These are phyloP conservation scores for Sus cebifrons DNA, from an alignment of 2,797 vertebrate genomes.

Conservation along the genomic window DNA sequence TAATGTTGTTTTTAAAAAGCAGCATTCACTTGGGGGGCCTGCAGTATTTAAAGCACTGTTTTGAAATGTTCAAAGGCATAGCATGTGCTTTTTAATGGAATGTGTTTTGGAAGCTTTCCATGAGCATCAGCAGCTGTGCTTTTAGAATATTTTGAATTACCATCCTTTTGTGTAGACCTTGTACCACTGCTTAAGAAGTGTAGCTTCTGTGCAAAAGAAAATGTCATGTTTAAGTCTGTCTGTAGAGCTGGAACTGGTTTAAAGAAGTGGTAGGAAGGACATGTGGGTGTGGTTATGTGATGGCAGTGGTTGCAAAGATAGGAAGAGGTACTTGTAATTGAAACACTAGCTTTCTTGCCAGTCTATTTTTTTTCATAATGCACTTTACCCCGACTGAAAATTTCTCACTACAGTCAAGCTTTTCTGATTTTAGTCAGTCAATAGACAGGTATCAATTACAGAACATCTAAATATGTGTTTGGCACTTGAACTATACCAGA, in stretches of 20 bases:
- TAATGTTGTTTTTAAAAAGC: constrained; percentile 70
- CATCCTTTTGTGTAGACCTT: constrained; percentile 67
- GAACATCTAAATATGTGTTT: neutral
- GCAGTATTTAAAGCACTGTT: constrained; percentile 81
- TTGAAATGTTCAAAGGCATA: constrained; percentile 80
- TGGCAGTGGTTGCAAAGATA: constrained; percentile 40
- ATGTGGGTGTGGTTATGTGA: neutral
- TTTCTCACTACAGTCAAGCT: constrained; percentile 7
- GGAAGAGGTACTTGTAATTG: neutral
- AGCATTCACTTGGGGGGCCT: constrained; percentile 68
- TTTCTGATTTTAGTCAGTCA: constrained; percentile 35
- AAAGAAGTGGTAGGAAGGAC: constrained; percentile 47
- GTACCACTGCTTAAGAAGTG: constrained; percentile 73
- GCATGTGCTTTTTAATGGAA: constrained; percentile 82
- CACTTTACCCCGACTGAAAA: constrained; percentile 64
- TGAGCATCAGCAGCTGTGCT: constrained; percentile 80
- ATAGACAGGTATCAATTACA: constrained; percentile 7
- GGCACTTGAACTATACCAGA: constrained; percentile 10
- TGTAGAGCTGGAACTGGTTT: constrained; percentile 34
- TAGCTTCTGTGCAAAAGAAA: constrained; percentile 57
- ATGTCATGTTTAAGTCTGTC: constrained; percentile 24
- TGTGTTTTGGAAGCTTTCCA: constrained; percentile 84
- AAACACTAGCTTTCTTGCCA: constrained; percentile 29
- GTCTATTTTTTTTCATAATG: constrained; percentile 13
- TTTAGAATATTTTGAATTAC: constrained; percentile 81